Conservation (phyloP, 2,113 vertebrate species). For the Mirza zaza region DNA sequence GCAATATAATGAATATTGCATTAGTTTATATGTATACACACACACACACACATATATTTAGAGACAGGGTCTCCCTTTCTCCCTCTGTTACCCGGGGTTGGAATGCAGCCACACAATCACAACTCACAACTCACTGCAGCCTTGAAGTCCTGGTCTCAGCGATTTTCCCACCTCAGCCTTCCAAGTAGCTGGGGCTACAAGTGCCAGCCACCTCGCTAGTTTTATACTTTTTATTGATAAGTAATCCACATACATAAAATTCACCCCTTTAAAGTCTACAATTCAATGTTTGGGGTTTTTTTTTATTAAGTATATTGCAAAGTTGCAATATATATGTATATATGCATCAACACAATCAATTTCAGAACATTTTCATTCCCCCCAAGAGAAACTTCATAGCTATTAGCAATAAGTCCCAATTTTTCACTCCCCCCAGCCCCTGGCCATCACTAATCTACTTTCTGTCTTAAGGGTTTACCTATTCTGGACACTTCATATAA, state of each 20-base stretch:
- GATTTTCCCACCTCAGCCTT: too few relatives aligned
- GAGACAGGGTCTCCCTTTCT: too few relatives aligned
- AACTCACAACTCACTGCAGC: too few relatives aligned
- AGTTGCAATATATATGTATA: background rate
- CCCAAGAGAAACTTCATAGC: fast-evolving
- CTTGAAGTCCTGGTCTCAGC: too few relatives aligned
- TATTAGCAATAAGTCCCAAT: background rate
- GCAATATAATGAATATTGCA: background rate
- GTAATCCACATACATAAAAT: background rate
- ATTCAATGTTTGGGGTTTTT: background rate
- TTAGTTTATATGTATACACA: background rate
- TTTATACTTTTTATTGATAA: background rate
- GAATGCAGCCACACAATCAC: too few relatives aligned
- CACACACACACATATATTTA: too few relatives aligned
- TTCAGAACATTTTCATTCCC: background rate
- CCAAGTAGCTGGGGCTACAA: too few relatives aligned
- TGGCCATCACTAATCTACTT: background rate
- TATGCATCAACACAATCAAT: background rate
- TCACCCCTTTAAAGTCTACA: background rate
- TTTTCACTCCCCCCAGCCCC: background rate
- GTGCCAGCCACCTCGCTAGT: too few relatives aligned
- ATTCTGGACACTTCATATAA: background rate
- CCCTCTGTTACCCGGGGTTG: too few relatives aligned
- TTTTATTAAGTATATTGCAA: background rate
- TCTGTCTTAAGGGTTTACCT: background rate